Percentiles rank a stretch among this genome's conserved stretches.
Evolutionary conservation across 2,797 vertebrate genomes (phyloP).

Genomic region (Argyrosomus regius): DNA sequence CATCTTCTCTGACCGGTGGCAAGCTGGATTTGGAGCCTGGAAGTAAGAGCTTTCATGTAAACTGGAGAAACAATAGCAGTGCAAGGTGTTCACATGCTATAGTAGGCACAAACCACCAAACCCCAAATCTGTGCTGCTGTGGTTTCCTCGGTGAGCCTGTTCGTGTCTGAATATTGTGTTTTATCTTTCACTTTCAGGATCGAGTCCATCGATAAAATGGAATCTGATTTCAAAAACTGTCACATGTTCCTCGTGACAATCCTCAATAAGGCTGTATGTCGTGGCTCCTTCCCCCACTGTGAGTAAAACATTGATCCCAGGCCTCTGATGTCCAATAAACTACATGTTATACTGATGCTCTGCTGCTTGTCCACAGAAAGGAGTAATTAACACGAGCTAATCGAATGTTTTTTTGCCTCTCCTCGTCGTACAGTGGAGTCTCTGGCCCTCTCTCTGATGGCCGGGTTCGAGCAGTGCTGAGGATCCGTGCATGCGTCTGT

Average conservation of each 20-base stretch:
- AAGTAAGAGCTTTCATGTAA: constrained; percentile 86
- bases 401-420: neutral
- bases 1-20: constrained; percentile 98
- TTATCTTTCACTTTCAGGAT: constrained; percentile 84
- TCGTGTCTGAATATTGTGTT: neutral
- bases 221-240: constrained; percentile 99
- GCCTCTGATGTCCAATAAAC: neutral
- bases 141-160: neutral
- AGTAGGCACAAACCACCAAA: neutral
- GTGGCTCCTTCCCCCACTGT: constrained; percentile 98
- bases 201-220: constrained; percentile 98
- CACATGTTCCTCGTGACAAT: constrained; percentile 99
- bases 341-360: neutral
- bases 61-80: neutral
- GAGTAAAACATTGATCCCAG: constrained; percentile 77
- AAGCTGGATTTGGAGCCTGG: constrained; percentile 94
- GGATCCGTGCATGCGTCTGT: constrained; percentile 8
- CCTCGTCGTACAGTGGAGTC: constrained; percentile 91
- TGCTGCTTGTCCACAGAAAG: neutral
- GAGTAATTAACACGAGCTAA: neutral
- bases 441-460: constrained; percentile 96
- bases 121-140: neutral
- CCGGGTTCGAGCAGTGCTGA: constrained; percentile 95
- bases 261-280: constrained; percentile 97
- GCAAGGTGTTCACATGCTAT: neutral